Base-by-base conservation (phyloP, 2,888 invertebrate genomes). In the Hemithea aestivaria region DNA sequence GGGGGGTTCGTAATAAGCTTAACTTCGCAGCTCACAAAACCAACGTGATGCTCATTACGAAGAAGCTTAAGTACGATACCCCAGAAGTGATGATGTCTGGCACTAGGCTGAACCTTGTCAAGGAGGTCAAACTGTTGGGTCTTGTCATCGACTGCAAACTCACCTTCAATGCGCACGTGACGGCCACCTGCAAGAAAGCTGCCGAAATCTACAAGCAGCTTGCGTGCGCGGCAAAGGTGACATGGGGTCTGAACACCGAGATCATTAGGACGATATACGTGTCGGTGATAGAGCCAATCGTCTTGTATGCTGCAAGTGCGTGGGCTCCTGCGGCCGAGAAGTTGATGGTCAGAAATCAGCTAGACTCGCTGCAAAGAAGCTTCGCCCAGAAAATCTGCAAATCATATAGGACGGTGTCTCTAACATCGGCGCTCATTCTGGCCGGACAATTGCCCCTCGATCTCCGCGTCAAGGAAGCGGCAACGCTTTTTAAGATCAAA, bases 61-160 rank as follows among this genome's bases (percentile, higher is more conserved):
- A 6, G 22, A 8, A 16, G 16, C 35, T 16, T 2, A 16, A 16
- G 16, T 16, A 4, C 5, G 31, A 37, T 9, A 11, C 27, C 7
- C 30, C 37, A 2, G 7, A 0, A 7, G 22, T 37, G 27, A 26
- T 9, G 22, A 27, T 35, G 35, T 27, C 28, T 7, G 35, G 35
- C 9, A 7, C 23, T 4, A 7, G 3, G 24, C 28, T 8, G 20
- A n/a, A 2, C 22, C 23, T 22, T 2, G 9, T 1, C 7, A 23
- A n/a, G 0, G 25, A 38, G 1, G 7, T 44, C 0, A 35, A 39
- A 16, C 2, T 16, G 3, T 5, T 16, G 16, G 16, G 16, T 33
- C 40, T 45, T 27, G 30, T 36, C 32, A 29, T 36, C 33, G 28
- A 36, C 28, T 29, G 29, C 33, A 33, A 36, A 26, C 36, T 33